Base-by-base conservation (phyloP, 1,140 invertebrate species). In the Drosophila ogumai region DNA sequence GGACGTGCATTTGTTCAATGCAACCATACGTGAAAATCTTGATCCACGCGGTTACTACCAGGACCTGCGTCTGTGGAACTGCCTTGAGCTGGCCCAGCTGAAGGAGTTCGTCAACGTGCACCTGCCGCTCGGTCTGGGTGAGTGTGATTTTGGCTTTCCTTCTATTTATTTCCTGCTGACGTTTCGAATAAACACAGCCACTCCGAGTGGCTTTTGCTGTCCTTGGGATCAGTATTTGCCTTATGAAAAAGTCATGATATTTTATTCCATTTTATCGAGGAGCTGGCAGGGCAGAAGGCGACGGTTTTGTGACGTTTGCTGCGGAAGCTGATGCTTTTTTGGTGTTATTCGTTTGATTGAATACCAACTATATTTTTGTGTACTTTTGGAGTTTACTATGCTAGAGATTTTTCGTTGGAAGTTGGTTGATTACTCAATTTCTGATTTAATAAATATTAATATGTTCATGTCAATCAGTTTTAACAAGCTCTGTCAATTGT, bases 11-110 rank as follows among this genome's bases (percentile, higher is more conserved):
- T 93, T 99, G 73, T 99, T 99, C 93, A 96, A 95, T 78, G 98
- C 97, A n/a, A 96, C 96, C 9, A 93, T 99, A 47, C 93, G 97
- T 72, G 96, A 98, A 87, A 99, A 99, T 93, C 93, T 99, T 25
- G 97, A 98, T 93, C 98, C 98, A 3, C 93, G 95, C 15, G 93
- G 94, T 49, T 94, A 96, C 54, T 95, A 95, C 79, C 93, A 94
- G 36, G 98, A 99, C 92, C 92, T 94, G 32, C 95, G 97, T 81
- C 94, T 99, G 65, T 96, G 96, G 94, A 94, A 94, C 57, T 95
- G 85, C 54, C 85, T 95, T 25, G 93, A 93, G 79, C 90, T 93
- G 32, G 96, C 96, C 4, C 93, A 99, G 32, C 93, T 96, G 47
- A 95, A 96, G 84, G 97, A 97, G 77, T 96, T 97, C 86, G 93